Conservation (phyloP, 2,797 vertebrate species). For the Falco naumanni region DNA sequence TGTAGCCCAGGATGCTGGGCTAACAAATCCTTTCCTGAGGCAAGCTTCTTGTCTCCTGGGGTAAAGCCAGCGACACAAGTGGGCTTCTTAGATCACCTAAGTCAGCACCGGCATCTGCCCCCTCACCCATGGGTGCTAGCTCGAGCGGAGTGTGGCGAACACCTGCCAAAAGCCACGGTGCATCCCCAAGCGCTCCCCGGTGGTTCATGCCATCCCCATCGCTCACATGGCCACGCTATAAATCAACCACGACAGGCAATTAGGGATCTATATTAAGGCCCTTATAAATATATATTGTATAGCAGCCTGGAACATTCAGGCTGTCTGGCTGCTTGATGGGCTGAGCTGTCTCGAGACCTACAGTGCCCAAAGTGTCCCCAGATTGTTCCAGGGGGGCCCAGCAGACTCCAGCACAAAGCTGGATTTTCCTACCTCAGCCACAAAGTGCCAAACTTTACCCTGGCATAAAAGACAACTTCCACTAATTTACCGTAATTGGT, state of each 20-base stretch:
- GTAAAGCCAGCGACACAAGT: neutral
- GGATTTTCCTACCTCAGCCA: neutral
- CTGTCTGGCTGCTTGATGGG: slow-evolving; percentile 7
- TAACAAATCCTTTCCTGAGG: neutral
- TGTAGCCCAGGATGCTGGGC: neutral
- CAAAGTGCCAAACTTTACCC: neutral
- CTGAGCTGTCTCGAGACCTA: neutral
- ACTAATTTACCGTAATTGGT: slow-evolving; percentile 8
- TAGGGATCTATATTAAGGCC: slow-evolving; percentile 57
- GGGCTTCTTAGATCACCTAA: neutral
- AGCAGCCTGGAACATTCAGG: neutral
- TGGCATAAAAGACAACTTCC: neutral
- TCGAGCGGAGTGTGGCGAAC: accelerated
- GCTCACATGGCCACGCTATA: neutral
- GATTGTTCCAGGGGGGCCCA: neutral
- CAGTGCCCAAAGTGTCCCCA: neutral
- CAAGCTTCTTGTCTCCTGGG: neutral
- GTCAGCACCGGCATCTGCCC: neutral
- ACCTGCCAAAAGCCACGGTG: neutral
- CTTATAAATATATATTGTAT: slow-evolving; percentile 66
- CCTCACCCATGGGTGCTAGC: neutral
- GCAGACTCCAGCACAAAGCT: accelerated
- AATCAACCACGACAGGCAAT: slow-evolving; percentile 56
- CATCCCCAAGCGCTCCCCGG: neutral
- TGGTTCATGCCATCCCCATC: accelerated